Evolutionary conservation across 2,113 vertebrate genomes (phyloP).

Genomic region (Albula goreensis): DNA sequence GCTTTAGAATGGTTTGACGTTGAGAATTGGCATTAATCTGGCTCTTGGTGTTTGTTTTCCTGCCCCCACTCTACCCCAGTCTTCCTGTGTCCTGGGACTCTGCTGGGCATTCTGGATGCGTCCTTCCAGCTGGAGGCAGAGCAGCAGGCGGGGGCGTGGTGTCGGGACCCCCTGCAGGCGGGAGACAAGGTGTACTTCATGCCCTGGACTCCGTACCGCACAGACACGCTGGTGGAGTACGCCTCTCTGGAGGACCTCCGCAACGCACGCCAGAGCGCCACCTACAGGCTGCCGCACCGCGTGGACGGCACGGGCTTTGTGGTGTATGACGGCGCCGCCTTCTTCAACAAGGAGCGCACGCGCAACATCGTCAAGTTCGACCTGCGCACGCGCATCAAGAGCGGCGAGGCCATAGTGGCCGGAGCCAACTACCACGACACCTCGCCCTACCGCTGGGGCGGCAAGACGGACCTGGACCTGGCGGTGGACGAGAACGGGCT

Average conservation of each 20-base stretch:
- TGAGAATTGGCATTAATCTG: neutral
- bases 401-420: slow-evolving; percentile 97
- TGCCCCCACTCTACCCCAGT: slow-evolving; percentile 74
- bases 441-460: slow-evolving; percentile 95
- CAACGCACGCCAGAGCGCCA: slow-evolving; percentile 87
- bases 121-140: slow-evolving; percentile 93
- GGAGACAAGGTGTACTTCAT: slow-evolving; percentile 99
- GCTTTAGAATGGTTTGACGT: too few species aligned
- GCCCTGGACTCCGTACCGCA: slow-evolving; percentile 98
- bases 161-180: slow-evolving; percentile 95
- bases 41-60: neutral
- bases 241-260: slow-evolving; percentile 93
- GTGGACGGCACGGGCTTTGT: slow-evolving; percentile 97
- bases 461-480: slow-evolving; percentile 96
- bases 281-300: slow-evolving; percentile 93
- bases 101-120: slow-evolving; percentile 92
- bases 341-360: slow-evolving; percentile 97
- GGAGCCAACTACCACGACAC: slow-evolving; percentile 98
- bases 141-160: slow-evolving; percentile 97
- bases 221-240: slow-evolving; percentile 92
- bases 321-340: slow-evolving; percentile 94
- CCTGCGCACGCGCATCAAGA: slow-evolving; percentile 96
- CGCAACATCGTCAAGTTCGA: slow-evolving; percentile 98
- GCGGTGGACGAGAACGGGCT: slow-evolving; percentile 94
- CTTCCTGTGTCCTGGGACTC: slow-evolving; percentile 97